Conservation (phyloP, 2,797 vertebrate genomes). For the Notolepis coatsorum region DNA sequence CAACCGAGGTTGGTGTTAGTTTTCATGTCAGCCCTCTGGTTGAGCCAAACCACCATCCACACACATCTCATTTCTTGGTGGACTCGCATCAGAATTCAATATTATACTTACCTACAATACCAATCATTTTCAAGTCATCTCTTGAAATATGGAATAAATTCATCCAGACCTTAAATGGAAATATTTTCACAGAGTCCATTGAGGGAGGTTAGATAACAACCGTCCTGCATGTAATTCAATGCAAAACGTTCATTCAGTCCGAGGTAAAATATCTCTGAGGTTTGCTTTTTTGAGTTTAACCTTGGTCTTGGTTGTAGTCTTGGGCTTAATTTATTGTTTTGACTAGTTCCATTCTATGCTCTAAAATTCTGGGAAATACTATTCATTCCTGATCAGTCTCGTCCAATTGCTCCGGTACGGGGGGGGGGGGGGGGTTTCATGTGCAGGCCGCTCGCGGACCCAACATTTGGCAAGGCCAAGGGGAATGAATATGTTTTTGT, state of each 20-base stretch:
- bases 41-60: slow-evolving; percentile 1
- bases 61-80: slow-evolving; percentile 8
- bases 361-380: slow-evolving; percentile 65
- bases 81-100: slow-evolving; percentile 35
- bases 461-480: slow-evolving; percentile 48
- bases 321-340: slow-evolving; percentile 76
- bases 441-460: slow-evolving; percentile 46
- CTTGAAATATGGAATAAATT: slow-evolving; percentile 67
- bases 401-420: slow-evolving; percentile 68
- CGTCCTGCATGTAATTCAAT: slow-evolving; percentile 74
- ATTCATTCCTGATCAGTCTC: slow-evolving; percentile 69
- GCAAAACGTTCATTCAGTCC: slow-evolving; percentile 60
- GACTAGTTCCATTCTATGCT: slow-evolving; percentile 67
- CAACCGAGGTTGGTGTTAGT: not conserved
- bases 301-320: slow-evolving; percentile 73
- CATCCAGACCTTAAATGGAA: slow-evolving; percentile 80
- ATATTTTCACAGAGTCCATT: slow-evolving; percentile 71
- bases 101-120: slow-evolving; percentile 65
- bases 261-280: slow-evolving; percentile 77
- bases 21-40: not conserved
- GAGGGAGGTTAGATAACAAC: slow-evolving; percentile 72
- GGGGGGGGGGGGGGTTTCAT: slow-evolving; percentile 56
- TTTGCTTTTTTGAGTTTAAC: slow-evolving; percentile 74
- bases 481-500: slow-evolving; percentile 59
- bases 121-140: slow-evolving; percentile 47